Conservation (phyloP, 2,797 vertebrate species). For the Chrysolophus pictus region DNA sequence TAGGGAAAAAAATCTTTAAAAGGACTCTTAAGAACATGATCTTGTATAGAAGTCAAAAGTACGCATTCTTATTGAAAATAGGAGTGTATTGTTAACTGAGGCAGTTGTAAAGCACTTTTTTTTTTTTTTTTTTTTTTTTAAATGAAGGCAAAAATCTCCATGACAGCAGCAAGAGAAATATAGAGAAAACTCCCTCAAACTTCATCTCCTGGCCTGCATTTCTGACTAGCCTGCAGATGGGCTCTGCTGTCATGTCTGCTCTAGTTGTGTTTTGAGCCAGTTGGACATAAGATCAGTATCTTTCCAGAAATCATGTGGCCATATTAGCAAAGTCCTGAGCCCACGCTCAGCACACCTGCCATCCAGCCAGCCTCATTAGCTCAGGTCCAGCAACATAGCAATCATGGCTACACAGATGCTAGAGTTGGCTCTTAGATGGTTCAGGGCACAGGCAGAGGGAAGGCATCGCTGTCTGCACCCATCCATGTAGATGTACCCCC, state of each 20-base stretch:
- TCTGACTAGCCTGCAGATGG: background rate
- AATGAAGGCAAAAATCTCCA: background rate
- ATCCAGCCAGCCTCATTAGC: background rate
- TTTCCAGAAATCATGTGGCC: constrained; percentile 41
- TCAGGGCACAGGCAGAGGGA: background rate
- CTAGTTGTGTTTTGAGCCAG: background rate
- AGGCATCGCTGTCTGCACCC: background rate
- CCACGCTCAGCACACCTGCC: background rate
- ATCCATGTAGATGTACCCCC: background rate
- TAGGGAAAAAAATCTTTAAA: background rate
- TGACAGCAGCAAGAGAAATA: background rate
- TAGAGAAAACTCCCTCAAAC: background rate
- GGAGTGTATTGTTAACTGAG: background rate
- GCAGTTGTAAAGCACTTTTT: background rate
- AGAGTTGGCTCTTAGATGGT: background rate
- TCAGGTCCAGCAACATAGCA: background rate
- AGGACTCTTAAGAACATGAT: background rate
- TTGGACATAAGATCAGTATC: background rate
- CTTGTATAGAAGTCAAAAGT: background rate
- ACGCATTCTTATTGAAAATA: background rate
- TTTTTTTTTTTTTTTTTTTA: background rate
- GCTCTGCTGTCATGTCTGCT: background rate
- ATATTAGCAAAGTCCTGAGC: background rate
- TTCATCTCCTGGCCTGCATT: background rate
- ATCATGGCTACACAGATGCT: background rate